Evolutionary conservation across 2,797 vertebrate genomes (phyloP), one percentile per base, ranked within the genome.

Genomic region (Huso huso): DNA sequence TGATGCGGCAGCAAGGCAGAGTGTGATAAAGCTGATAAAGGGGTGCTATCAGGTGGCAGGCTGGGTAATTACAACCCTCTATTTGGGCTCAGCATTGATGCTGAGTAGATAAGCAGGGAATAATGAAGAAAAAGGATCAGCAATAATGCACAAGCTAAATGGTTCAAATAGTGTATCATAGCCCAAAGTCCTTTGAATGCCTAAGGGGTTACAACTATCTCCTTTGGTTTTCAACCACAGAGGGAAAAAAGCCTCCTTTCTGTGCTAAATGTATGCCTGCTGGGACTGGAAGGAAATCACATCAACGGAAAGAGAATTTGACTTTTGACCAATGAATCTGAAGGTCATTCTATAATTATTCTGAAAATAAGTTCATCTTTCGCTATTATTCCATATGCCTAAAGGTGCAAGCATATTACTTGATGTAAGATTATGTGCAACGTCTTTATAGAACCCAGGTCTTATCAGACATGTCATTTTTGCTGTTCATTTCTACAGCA

Each of bases 51-150:
- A 91, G 93, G 93, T 93, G 91, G 93, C 93, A 92, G 92, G 81
- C 92, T 83, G 89, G 91, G 93, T 96, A 97, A 97, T 97, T 96
- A 96, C 94, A 94, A 92, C 93, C 93, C 94, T 96, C 91, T 93
- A 93, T 96, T 95, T 96, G 93, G 94, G 87, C 90, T 94, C 90
- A 91, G 91, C 88, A 82, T 89, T 68, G 96, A 97, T 97, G 89
- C 90, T 85, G 88, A 73, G 71, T 75, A 75, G 94, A 97, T 98
- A 96, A 95, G 88, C 85, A 74, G 83, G 83, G 84, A 92, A 94
- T 95, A 97, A 97, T 95, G 91, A 94, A 91, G 90, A 89, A 93
- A 91, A 93, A 90, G 86, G 86, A 89, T 86, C 70, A 71, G 88
- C 72, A 92, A 95, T 96, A 95, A 95, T 91, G 87, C 90, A 86